Percentiles rank a stretch among this genome's conserved stretches.
Conservation (phyloP, 2,797 vertebrate genomes). For the Acipenser oxyrinchus region DNA sequence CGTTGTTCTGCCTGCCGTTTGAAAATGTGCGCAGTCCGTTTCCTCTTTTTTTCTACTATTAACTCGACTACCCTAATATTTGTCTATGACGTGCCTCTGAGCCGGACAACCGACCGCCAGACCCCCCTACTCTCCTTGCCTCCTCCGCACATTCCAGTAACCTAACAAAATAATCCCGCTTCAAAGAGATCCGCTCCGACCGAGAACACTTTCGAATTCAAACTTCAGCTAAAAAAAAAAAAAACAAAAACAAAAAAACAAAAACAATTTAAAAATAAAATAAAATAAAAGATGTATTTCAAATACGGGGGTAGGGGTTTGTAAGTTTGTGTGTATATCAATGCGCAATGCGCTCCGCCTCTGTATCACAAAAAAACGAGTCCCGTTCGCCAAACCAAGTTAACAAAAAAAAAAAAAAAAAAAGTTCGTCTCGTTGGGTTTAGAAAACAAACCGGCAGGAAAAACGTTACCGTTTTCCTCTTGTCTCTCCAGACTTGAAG, state of each 20-base stretch:
- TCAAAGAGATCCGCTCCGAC: constrained; percentile 8
- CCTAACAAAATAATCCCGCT: constrained; percentile 60
- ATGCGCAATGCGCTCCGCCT: too few relatives aligned
- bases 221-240: constrained; percentile 21
- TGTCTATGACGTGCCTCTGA: constrained; percentile 42
- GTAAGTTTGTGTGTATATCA: neutral
- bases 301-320: neutral
- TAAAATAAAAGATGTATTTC: constrained; percentile 3
- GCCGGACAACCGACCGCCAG: constrained; percentile 22
- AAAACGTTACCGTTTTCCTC: too few relatives aligned
- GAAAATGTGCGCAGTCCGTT: constrained; percentile 17
- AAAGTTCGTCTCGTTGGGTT: too few relatives aligned
- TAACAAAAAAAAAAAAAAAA: too few relatives aligned
- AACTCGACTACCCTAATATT: constrained; percentile 34
- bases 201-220: neutral
- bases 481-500: too few relatives aligned
- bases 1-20: constrained; percentile 28
- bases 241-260: neutral
- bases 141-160: constrained; percentile 79
- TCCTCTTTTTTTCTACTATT: constrained; percentile 9
- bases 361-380: too few relatives aligned
- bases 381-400: too few relatives aligned
- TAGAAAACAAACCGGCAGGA: too few relatives aligned
- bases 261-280: neutral
- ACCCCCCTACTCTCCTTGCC: constrained; percentile 31